Evolutionary conservation across 2,797 vertebrate species (phyloP).

Genomic region (Siniperca obscura): DNA sequence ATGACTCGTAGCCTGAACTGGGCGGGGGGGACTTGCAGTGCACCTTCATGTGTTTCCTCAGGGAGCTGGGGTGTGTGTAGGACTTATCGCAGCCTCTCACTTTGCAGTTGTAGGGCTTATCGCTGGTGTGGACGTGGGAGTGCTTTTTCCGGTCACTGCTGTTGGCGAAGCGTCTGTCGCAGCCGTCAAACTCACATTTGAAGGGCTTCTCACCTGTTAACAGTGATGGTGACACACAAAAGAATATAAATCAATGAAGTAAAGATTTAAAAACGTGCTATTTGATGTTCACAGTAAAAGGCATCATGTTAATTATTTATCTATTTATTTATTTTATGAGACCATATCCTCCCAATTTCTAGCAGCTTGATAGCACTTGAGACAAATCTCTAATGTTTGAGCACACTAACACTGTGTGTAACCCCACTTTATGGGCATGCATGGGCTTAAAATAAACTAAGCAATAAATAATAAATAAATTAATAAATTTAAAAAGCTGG

Average conservation of each 20-base stretch:
- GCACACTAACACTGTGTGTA: neutral
- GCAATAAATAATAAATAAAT: constrained; percentile 24
- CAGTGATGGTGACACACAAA: constrained; percentile 52
- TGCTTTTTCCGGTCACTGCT: constrained; percentile 99
- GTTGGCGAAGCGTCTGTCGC: constrained; percentile 98
- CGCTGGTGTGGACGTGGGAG: constrained; percentile 98
- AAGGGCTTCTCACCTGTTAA: constrained; percentile 96
- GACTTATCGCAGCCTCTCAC: constrained; percentile 99
- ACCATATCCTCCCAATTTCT: neutral
- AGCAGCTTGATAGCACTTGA: neutral
- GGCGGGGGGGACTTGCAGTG: constrained; percentile 98
- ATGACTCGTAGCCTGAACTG: constrained; percentile 95
- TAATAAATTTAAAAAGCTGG: neutral
- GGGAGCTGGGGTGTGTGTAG: constrained; percentile 98
- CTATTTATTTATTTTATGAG: neutral
- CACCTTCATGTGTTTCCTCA: constrained; percentile 99
- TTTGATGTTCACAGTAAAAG: neutral
- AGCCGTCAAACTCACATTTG: constrained; percentile 98
- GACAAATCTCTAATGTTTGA: neutral
- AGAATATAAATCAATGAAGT: neutral
- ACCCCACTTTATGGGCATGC: neutral
- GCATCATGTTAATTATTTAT: neutral
- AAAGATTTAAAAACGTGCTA: neutral
- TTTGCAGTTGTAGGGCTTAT: constrained; percentile 99
- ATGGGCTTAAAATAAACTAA: neutral